Base-by-base conservation (phyloP, 2,888 invertebrate genomes). In the Drosophila phalerata region DNA sequence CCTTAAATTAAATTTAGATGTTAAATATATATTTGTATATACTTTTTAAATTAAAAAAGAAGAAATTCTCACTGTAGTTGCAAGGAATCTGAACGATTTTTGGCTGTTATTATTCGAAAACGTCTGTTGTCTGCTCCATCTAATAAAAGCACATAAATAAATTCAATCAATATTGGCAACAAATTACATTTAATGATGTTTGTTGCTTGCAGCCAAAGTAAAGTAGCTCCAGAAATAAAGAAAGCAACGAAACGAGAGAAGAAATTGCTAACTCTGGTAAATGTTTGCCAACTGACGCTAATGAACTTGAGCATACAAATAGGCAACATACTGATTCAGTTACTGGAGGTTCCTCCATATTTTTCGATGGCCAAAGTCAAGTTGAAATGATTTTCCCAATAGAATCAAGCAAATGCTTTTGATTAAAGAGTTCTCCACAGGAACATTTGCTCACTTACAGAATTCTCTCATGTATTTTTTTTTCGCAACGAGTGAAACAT, bases 181-280 rank as follows among this genome's bases (percentile, higher is more conserved):
- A 88, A 88, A 84, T 88, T 88, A 84, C 88, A 86, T 88, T 80
- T 86, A 84, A 88, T 86, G 86, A 84, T 84, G 84, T 88, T 84
- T 84, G 74, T 70, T 69, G 65, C 86, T 74, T 67, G 74, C 68
- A 77, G 80, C 77, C 61, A 79, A 77, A 72, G 66, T 48, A 64
- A 73, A 69, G 65, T 57, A 48, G 67, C 63, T 28, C 5, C 30
- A 25, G 17, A 48, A 28, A 25, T 11, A 34, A 42, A 19, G 43
- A 32, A 34, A 40, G 30, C 25, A 55, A 34, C 11, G 43, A n/a
- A 38, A 28, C 10, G 38, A 69, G 64, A 64, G 45, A 37, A 49
- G 40, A 77, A 80, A 77, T 86, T 86, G 84, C 67, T 63, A 81
- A 74, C 77, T 69, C 43, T 57, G 73, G 85, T 58, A 87, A 89